phyloP scores from a whole-genome alignment of 2,113 vertebrate genomes.

The Phrynosoma platyrhinos region DNA sequence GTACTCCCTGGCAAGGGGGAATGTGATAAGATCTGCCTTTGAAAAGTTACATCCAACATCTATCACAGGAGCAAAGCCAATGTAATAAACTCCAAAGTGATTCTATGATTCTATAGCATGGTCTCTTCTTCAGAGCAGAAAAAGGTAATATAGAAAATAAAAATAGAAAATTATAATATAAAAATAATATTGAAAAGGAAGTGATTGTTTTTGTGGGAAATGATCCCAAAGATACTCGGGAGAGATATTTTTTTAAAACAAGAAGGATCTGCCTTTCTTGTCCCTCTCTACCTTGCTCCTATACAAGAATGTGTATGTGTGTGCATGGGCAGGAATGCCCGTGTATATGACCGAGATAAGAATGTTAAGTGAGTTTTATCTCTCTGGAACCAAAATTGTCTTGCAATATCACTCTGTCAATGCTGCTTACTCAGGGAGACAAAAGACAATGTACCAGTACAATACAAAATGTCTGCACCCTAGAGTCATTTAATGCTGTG shows the following conservation, averaged over 20 bases:
- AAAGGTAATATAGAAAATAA: background rate
- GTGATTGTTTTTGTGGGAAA: background rate
- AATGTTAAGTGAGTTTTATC: background rate
- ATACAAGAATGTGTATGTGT: background rate
- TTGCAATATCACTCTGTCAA: background rate
- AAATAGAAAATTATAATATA: background rate
- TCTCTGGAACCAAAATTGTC: background rate
- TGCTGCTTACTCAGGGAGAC: background rate
- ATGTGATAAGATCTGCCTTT: no score
- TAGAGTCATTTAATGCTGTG: slow-evolving; percentile 6
- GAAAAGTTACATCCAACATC: no score
- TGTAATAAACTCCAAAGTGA: no score
- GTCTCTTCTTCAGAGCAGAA: background rate
- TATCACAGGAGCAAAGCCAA: no score
- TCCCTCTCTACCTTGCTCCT: background rate
- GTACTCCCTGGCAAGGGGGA: no score
- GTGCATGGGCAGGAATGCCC: background rate
- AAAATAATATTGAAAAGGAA: background rate
- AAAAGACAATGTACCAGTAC: background rate
- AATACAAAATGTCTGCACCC: background rate
- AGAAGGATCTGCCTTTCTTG: background rate
- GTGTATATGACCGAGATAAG: background rate
- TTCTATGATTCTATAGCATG: background rate
- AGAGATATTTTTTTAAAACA: background rate
- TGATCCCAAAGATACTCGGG: background rate